Conservation (phyloP, 2,797 vertebrate species). For the Clamator glandarius region DNA sequence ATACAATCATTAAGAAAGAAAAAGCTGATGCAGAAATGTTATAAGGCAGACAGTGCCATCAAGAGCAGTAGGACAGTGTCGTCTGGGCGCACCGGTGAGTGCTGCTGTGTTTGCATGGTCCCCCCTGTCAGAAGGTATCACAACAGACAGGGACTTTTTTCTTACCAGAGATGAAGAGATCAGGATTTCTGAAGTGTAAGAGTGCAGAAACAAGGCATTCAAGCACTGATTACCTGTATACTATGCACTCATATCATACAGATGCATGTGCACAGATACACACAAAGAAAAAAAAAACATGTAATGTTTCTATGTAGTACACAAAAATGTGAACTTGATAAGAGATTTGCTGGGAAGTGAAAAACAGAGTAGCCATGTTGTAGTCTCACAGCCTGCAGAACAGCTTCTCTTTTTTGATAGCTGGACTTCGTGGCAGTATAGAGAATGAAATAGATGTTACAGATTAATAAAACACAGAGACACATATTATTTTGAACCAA, state of each 20-base stretch:
- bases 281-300: accelerated
- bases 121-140: background rate
- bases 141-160: background rate
- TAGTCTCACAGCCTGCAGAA: background rate
- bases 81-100: background rate
- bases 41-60: background rate
- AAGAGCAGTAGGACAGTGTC: accelerated
- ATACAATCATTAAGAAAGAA: background rate
- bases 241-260: background rate
- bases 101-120: background rate
- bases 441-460: background rate
- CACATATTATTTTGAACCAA: conserved; percentile 76
- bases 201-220: background rate
- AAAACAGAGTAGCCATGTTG: accelerated
- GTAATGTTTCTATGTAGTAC: background rate
- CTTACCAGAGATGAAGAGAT: background rate
- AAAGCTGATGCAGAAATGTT: background rate
- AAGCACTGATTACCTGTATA: background rate
- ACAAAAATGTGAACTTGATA: background rate
- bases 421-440: background rate
- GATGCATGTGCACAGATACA: background rate
- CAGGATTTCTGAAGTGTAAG: background rate
- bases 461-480: conserved; percentile 27
- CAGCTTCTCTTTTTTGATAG: background rate
- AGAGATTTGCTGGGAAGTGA: background rate